Base-by-base conservation (phyloP, 1,140 invertebrate genomes). In the Eufriesea mexicana region DNA sequence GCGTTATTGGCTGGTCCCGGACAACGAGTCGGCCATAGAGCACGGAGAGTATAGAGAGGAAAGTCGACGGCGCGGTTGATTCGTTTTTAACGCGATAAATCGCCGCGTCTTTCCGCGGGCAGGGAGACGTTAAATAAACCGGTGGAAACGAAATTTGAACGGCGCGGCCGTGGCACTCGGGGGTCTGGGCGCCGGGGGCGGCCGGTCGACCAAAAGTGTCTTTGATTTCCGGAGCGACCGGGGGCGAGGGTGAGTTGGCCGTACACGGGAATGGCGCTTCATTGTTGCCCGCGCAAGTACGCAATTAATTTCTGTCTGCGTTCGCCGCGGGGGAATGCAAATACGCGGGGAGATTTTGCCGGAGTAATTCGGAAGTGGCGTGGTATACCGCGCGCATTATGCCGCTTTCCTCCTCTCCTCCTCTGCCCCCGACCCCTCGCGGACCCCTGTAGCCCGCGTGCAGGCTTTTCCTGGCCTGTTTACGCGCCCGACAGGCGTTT, bases 291-390 rank as follows among this genome's bases (percentile, higher is more conserved):
- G 90, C 84, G 91, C 92, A 93, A 93, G 92, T 92, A 91, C 90
- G 91, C 92, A 92, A 93, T 94, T 93, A 94, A 94, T 94, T 92
- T 93, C 91, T 91, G 91, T 91, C 91, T 86, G 90, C 84, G 90
- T 88, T 89, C 89, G 89, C 91, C 89, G 82, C 88, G 87, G 89
- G 89, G 88, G 90, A 92, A 92, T 92, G 92, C 92, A 91, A 93
- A 93, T 93, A 92, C 91, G 90, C 89, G 89, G 92, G 89, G 91
- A 92, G 92, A 92, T 93, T 93, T 93, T 92, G 86, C 86, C 86
- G 89, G 89, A 92, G 91, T 92, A 93, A 93, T 93, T 93, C 89
- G 90, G 89, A 93, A 93, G 91, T 92, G 89, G 89, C 89, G 92
- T 89, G 93, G 92, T 93, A 89, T 92, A 93, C 91, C 91, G 85